Conservation (phyloP, 2,797 vertebrate genomes). For the Sus cebifrons region DNA sequence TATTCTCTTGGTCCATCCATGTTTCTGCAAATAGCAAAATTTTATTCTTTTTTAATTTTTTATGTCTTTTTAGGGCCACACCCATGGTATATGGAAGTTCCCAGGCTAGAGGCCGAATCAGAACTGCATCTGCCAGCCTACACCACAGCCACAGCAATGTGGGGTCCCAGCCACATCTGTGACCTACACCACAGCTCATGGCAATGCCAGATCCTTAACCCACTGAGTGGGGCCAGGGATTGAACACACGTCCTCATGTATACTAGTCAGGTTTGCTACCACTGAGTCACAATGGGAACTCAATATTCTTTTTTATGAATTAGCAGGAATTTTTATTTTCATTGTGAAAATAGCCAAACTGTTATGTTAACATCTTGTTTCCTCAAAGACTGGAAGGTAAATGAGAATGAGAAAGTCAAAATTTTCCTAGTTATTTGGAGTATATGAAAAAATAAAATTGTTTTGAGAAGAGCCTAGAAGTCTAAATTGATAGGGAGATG, state of each 20-base stretch:
- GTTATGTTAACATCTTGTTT: neutral
- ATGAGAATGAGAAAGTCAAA: constrained; percentile 21
- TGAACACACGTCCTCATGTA: too few species aligned
- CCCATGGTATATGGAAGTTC: too few species aligned
- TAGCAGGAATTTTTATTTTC: neutral
- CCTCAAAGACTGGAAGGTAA: neutral
- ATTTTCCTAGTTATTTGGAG: neutral
- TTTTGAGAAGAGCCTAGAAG: neutral
- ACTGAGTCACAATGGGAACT: too few species aligned
- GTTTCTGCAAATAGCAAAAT: neutral
- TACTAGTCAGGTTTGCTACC: too few species aligned
- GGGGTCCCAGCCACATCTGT: too few species aligned
- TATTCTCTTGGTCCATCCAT: neutral
- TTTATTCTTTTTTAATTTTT: neutral
- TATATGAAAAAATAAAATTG: neutral
- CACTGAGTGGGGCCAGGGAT: too few species aligned
- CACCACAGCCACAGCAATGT: too few species aligned
- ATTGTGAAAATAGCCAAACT: neutral
- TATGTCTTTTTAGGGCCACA: too few species aligned
- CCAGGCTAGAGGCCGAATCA: too few species aligned
- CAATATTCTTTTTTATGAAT: neutral
- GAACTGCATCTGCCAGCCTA: too few species aligned
- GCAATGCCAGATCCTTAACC: too few species aligned
- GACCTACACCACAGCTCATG: too few species aligned
- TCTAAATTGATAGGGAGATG: neutral